Conservation (phyloP, 2,888 invertebrate genomes). For the Trissolcus brochymenae region DNA sequence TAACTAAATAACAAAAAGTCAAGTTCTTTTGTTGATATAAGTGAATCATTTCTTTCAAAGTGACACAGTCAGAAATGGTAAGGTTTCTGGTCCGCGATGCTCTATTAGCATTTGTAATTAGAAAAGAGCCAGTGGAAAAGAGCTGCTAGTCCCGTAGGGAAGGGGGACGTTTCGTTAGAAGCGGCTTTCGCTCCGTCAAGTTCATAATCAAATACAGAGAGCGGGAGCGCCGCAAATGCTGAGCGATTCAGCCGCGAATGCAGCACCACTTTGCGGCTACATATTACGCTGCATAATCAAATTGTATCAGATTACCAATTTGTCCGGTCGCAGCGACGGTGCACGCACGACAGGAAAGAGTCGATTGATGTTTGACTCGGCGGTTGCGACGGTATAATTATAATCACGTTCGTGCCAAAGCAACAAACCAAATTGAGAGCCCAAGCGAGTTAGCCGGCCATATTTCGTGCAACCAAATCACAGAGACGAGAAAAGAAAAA, state of each 20-base stretch:
- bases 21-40: no score
- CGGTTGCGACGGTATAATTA: slow-evolving; percentile 22
- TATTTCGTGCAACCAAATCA: slow-evolving; percentile 1
- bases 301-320: slow-evolving; percentile 73
- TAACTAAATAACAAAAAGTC: no score
- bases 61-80: background rate
- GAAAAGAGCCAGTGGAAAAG: slow-evolving; percentile 34
- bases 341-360: slow-evolving; percentile 25
- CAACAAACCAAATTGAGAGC: background rate
- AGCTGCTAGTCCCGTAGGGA: slow-evolving; percentile 33
- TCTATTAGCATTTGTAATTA: slow-evolving; percentile 38
- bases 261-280: slow-evolving; percentile 61
- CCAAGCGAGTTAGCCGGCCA: background rate
- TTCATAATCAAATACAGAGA: slow-evolving; percentile 75
- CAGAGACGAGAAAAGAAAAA: slow-evolving; percentile 6
- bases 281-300: slow-evolving; percentile 71
- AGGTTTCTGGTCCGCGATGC: slow-evolving; percentile 18
- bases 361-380: slow-evolving; percentile 38
- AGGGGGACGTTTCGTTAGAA: slow-evolving; percentile 63
- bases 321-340: slow-evolving; percentile 52
- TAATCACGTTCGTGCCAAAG: slow-evolving; percentile 10
- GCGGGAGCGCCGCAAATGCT: slow-evolving; percentile 68
- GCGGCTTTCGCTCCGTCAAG: slow-evolving; percentile 70
- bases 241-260: slow-evolving; percentile 73
- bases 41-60: background rate